Evolutionary conservation across 30 jellyfish, hydroid and myxozoan species (phyloP).

Genomic region (Haliclystus octoradiatus): DNA sequence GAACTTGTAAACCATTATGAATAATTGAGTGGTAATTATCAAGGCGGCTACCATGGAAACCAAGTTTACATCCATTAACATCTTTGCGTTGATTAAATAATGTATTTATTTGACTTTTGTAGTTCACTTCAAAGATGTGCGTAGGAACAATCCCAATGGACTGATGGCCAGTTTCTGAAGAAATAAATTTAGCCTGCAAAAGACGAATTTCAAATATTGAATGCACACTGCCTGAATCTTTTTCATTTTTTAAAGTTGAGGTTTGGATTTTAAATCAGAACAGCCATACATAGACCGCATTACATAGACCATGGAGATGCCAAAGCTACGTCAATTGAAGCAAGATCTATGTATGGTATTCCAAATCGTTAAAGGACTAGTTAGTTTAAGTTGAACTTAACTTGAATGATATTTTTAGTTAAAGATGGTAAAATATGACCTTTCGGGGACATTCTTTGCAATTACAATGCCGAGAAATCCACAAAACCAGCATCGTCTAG

Average conservation of each 20-base stretch:
- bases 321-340: too few species aligned
- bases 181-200: too few species aligned
- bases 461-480: too few species aligned
- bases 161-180: constrained; percentile 60
- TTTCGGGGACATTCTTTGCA: too few species aligned
- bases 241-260: not conserved
- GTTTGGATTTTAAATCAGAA: not conserved
- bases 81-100: constrained; percentile 37
- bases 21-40: constrained; percentile 78
- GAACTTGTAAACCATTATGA: constrained; percentile 78
- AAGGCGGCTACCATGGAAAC: constrained; percentile 89
- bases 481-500: too few species aligned
- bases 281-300: not conserved
- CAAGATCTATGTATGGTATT: too few species aligned
- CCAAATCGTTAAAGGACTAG: too few species aligned
- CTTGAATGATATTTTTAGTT: too few species aligned
- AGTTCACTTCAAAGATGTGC: constrained; percentile 63
- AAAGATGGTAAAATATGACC: too few species aligned
- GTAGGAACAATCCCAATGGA: constrained; percentile 61
- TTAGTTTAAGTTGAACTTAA: too few species aligned
- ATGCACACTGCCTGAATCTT: not conserved
- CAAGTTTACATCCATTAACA: constrained; percentile 45
- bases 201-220: constrained; percentile 29
- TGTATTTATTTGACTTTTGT: constrained; percentile 27
- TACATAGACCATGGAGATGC: too few species aligned